These are phyloP conservation scores for Neotoxoptera formosana DNA, from an alignment of 1,140 invertebrate genomes.

Conservation along the genomic window DNA sequence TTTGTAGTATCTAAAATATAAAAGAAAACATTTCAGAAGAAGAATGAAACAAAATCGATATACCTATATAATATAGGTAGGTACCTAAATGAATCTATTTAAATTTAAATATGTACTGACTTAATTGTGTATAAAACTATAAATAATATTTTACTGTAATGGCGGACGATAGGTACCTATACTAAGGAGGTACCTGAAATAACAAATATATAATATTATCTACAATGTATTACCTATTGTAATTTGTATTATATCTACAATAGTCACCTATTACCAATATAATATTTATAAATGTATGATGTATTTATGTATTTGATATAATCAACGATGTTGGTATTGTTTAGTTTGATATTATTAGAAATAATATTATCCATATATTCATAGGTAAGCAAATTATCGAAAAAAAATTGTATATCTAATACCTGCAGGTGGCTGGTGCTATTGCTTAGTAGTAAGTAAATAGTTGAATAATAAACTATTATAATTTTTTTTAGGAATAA, in stretches of 20 bases:
- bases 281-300: neutral
- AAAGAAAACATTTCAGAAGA: no score
- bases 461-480: neutral
- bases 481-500: neutral
- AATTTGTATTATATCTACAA: neutral
- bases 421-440: neutral
- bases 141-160: no score
- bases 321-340: neutral
- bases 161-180: no score
- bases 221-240: neutral
- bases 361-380: neutral
- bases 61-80: neutral
- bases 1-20: no score
- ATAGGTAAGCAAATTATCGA: neutral
- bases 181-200: no score
- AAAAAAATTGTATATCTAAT: neutral
- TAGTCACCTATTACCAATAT: neutral
- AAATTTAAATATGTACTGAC: neutral
- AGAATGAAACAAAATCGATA: neutral
- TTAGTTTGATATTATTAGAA: neutral
- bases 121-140: no score
- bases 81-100: neutral
- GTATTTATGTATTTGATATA: neutral
- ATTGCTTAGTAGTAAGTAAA: neutral
- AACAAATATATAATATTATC: no score